Conservation (phyloP, 2,797 vertebrate species). For the Siniperca undulata region DNA sequence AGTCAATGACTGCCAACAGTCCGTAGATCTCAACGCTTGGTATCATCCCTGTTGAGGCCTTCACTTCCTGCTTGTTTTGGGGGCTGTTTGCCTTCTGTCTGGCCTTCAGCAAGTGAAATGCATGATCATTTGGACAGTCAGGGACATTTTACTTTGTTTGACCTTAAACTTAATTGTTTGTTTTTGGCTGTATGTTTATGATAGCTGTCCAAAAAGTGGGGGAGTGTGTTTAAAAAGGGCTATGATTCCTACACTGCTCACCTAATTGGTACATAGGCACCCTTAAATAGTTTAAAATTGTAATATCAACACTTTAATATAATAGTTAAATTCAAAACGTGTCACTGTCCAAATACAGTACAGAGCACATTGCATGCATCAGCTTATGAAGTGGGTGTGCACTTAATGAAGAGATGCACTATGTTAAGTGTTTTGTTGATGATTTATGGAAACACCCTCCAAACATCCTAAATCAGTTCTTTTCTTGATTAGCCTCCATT, state of each 20-base stretch:
- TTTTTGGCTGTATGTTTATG: conserved; percentile 12
- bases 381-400: neutral
- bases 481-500: neutral
- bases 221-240: neutral
- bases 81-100: neutral
- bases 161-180: neutral
- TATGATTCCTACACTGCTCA: neutral
- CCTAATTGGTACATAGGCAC: neutral
- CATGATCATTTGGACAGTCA: neutral
- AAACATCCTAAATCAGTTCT: neutral
- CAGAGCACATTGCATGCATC: neutral
- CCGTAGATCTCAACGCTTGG: neutral
- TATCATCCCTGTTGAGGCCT: neutral
- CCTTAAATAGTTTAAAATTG: neutral
- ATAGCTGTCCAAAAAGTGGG: neutral
- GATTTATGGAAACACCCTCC: neutral
- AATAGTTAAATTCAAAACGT: neutral
- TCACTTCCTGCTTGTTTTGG: neutral
- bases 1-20: neutral
- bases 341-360: neutral
- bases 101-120: neutral
- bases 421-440: neutral
- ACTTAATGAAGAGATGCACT: neutral
- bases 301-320: neutral
- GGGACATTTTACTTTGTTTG: neutral